Conservation (phyloP, 2,888 invertebrate species). For the Lasiommata megera region DNA sequence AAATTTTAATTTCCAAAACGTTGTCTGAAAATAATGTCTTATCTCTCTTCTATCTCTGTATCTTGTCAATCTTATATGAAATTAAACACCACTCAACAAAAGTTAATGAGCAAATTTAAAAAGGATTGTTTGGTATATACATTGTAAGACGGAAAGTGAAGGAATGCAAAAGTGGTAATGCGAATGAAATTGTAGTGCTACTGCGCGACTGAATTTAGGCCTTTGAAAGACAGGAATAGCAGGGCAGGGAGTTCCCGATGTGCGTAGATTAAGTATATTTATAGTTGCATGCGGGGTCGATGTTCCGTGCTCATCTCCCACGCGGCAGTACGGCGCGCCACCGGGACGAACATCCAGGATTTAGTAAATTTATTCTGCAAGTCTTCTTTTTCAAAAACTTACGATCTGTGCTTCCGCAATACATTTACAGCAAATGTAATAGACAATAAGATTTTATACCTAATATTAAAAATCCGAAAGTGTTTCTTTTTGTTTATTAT, state of each 20-base stretch:
- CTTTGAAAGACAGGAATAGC: constrained; percentile 35
- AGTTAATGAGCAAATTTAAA: too few species aligned
- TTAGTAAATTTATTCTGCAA: constrained; percentile 31
- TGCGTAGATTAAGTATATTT: constrained; percentile 72
- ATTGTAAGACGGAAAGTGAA: background rate
- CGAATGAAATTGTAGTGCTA: constrained; percentile 20
- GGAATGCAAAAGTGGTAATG: constrained; percentile 18
- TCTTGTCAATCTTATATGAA: too few species aligned
- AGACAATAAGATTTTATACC: too few species aligned
- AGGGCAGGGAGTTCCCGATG: constrained; percentile 43
- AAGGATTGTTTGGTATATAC: too few species aligned
- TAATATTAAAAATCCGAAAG: too few species aligned
- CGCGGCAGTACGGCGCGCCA: constrained; percentile 47
- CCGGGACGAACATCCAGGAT: constrained; percentile 51
- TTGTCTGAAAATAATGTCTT: too few species aligned
- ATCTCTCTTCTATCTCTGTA: too few species aligned
- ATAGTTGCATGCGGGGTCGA: constrained; percentile 76
- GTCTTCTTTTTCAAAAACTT: background rate
- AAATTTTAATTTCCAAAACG: too few species aligned
- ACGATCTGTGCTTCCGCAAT: background rate
- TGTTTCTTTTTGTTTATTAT: too few species aligned
- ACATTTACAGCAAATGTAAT: too few species aligned
- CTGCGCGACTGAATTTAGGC: constrained; percentile 27
- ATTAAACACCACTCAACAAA: too few species aligned
- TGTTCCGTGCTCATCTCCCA: constrained; percentile 68